A percentile compares a stretch with the other conserved stretches of the same genome.
phyloP scores from a whole-genome alignment of 1,140 invertebrate genomes.

The Meloidogyne hapla region DNA sequence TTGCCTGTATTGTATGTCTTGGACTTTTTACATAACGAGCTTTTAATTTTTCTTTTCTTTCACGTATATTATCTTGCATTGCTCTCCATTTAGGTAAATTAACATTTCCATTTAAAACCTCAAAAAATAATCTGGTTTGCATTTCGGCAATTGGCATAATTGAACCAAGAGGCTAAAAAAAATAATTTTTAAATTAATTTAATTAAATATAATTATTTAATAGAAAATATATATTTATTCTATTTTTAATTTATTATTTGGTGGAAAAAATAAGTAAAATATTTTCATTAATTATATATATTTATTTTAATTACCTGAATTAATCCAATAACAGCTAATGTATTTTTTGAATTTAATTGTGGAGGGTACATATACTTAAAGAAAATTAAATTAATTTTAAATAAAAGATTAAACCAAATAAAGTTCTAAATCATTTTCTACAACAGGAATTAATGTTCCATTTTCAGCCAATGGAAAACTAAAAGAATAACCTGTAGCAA shows the following conservation, averaged over 20 bases:
- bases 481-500: conserved; percentile 49
- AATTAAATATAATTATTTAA: no score
- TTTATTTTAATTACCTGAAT: conserved; percentile 61
- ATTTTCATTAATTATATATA: no score
- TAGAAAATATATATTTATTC: no score
- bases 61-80: conserved; percentile 30
- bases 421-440: conserved; percentile 65
- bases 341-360: conserved; percentile 61
- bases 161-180: conserved; percentile 65
- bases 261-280: no score
- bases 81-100: conserved; percentile 25
- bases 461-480: conserved; percentile 42
- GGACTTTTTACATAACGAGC: conserved; percentile 41
- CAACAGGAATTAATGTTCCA: conserved; percentile 46
- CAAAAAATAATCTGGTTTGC: conserved; percentile 63
- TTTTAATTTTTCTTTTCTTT: conserved; percentile 15
- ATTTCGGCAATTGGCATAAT: conserved; percentile 69
- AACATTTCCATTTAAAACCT: conserved; percentile 33
- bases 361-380: conserved; percentile 65
- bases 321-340: conserved; percentile 68
- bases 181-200: background rate
- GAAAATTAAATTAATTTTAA: background rate
- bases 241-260: no score
- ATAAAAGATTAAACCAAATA: conserved; percentile 63
- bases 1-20: conserved; percentile 47